Conservation (phyloP, 2,888 invertebrate species). For the Eurytoma adleriae region DNA sequence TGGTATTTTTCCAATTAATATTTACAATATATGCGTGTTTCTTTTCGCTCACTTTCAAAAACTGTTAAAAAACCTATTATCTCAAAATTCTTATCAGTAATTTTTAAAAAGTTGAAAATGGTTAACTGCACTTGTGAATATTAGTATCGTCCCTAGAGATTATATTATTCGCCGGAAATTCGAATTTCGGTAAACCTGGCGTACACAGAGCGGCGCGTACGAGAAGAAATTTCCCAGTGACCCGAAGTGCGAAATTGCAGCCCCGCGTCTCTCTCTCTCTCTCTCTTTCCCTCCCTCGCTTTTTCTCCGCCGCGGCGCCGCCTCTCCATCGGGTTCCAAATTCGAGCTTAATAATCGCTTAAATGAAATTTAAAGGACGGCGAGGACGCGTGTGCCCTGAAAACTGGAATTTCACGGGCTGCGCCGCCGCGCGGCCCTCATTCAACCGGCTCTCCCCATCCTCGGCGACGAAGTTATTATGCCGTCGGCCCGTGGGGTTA, state of each 20-base stretch:
- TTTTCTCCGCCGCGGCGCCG: background rate
- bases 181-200: background rate
- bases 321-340: conserved; percentile 59
- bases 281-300: background rate
- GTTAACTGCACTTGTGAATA: no score
- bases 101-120: background rate
- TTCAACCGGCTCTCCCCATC: conserved; percentile 4
- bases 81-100: no score
- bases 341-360: conserved; percentile 66
- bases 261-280: background rate
- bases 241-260: conserved; percentile 29
- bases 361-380: conserved; percentile 66
- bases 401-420: conserved; percentile 58
- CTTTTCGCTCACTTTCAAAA: no score
- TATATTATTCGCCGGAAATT: conserved; percentile 12
- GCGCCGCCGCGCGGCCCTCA: background rate
- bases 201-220: background rate
- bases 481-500: conserved; percentile 56
- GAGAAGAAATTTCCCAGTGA: conserved; percentile 34
- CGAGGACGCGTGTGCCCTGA: conserved; percentile 46
- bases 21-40: background rate
- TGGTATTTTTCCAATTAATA: conserved; percentile 2
- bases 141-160: background rate
- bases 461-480: conserved; percentile 58
- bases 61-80: background rate